Evolutionary conservation across 53 echinoderm and acorn worm species (phyloP), one percentile per base, ranked within the genome.

Genomic region (Actinopyga echinites): DNA sequence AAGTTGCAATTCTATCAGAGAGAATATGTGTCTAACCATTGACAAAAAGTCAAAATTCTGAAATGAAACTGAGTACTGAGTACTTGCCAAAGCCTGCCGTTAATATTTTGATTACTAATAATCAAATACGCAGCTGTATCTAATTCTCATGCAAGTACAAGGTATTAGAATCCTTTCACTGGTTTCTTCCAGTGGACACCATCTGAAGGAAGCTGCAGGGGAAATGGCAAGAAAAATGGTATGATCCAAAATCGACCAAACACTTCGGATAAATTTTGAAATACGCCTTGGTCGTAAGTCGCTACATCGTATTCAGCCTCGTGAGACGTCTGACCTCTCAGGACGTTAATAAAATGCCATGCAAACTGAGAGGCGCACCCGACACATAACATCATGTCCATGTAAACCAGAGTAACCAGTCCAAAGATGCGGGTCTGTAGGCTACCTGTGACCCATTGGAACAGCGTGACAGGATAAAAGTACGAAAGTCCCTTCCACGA

Each of bases 181-280:
- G 88, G 75, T 79, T 97, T 97, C 30, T 82, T 90, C 94, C 92
- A 94, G 3, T 65, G 74, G 24, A 97, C 89, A 15, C 97, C 97
- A 83, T 97, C 97, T 0, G 88, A 83, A 63, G 91, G 78, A 21
- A 79, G 92, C 30, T 69, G 38, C 67, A 88, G 35, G 13, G 92
- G 90, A 60, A 83, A 64, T 4, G 97, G 97, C 60, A 97, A 52
- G 34, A 97, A 26, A 79, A 97, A 92, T 5, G 83, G 74, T 54
- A 97, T 10, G 67, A 83, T 83, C 97, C 97, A 97, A 57, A 84
- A 80, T 22, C 64, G 52, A 2, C 97, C 97, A 90, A 97, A 97
- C 13, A 91, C 88, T 49, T 90, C 92, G n/a, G 87, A 69, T 43
- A 97, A 69, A 65, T 97, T 97, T 45, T 62, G 58, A 52, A 83